Percentiles rank a stretch among this genome's conserved stretches.
These are phyloP conservation scores for Melanerpes aurifrons DNA, from an alignment of 2,113 vertebrate species.

Conservation along the genomic window DNA sequence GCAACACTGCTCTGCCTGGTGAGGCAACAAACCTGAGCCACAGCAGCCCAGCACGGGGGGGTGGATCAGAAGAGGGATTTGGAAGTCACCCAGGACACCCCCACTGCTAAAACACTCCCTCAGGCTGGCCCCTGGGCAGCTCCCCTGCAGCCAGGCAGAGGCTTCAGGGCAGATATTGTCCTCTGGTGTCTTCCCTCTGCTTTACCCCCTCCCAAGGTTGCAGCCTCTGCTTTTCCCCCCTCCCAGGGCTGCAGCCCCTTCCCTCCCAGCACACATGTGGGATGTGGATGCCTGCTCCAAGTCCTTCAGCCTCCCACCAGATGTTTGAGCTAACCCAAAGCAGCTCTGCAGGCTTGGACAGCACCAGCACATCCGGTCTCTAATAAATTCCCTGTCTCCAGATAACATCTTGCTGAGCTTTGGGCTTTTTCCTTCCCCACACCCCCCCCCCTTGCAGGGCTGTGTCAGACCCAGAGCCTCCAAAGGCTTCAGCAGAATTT, in stretches of 20 bases:
- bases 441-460: background rate
- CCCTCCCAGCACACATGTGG: background rate
- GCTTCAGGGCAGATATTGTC: fast-evolving
- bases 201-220: background rate
- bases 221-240: background rate
- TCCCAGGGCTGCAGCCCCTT: background rate
- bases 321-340: background rate
- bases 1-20: no score
- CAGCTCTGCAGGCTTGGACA: background rate
- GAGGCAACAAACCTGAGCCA: no score
- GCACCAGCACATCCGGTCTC: background rate
- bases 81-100: no score
- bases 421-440: background rate
- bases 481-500: background rate
- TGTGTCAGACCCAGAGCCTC: background rate
- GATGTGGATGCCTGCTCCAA: background rate
- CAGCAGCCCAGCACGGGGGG: no score
- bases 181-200: background rate
- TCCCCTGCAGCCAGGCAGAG: background rate
- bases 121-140: background rate
- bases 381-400: background rate
- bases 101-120: background rate
- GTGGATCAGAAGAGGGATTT: no score
- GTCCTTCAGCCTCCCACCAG: background rate
- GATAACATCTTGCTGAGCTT: constrained; percentile 62